These are phyloP conservation scores for Laothoe populi DNA, from an alignment of 2,888 invertebrate species.

Conservation along the genomic window DNA sequence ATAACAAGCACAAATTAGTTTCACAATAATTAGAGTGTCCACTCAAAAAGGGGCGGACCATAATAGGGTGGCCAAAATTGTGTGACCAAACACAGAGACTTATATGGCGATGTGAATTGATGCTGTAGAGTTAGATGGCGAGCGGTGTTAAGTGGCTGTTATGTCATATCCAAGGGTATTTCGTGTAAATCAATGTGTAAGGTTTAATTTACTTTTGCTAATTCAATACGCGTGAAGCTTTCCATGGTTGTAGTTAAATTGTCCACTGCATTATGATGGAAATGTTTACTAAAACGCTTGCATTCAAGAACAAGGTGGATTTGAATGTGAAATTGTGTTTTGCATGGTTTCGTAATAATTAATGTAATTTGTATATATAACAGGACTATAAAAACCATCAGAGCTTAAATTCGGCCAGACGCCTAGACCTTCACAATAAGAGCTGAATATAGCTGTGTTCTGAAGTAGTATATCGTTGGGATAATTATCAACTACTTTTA, in stretches of 20 bases:
- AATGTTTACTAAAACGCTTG: too few species aligned
- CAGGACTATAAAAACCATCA: too few species aligned
- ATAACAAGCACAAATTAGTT: conserved; percentile 53
- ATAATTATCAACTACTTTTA: too few species aligned
- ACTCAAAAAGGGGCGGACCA: conserved; percentile 67
- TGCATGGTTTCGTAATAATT: too few species aligned
- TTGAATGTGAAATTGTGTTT: too few species aligned
- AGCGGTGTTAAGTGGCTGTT: conserved; percentile 41
- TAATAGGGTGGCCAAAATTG: conserved; percentile 64
- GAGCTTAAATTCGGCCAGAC: too few species aligned
- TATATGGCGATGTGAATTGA: conserved; percentile 73
- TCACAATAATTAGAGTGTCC: conserved; percentile 64
- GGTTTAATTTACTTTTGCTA: conserved; percentile 31
- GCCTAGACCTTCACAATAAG: too few species aligned
- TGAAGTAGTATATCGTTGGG: too few species aligned
- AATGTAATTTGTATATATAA: too few species aligned
- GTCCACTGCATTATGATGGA: too few species aligned
- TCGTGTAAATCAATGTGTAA: conserved; percentile 32
- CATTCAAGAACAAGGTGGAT: too few species aligned
- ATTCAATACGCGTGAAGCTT: neutral
- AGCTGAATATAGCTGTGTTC: too few species aligned
- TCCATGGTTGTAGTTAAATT: neutral
- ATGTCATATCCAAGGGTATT: conserved; percentile 37
- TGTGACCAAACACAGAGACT: conserved; percentile 54
- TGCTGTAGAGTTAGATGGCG: conserved; percentile 49